Percentiles rank a stretch among this genome's conserved stretches.
Conservation (phyloP, 2,797 vertebrate species). For the Halcyon leucocephala region DNA sequence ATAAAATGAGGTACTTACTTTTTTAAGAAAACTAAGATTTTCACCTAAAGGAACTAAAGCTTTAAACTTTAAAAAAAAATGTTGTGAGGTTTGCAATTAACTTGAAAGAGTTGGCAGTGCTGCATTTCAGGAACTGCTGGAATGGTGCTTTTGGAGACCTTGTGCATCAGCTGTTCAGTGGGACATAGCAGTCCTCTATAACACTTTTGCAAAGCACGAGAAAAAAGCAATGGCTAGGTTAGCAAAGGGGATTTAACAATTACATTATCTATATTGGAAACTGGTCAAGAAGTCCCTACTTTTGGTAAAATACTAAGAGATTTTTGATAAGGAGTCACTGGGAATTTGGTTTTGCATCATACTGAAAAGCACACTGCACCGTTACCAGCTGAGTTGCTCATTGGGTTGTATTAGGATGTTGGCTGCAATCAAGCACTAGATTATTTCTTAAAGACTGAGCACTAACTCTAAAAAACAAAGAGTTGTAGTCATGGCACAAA, state of each 20-base stretch:
- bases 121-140: neutral
- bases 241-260: neutral
- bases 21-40: neutral
- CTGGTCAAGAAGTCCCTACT: neutral
- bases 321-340: neutral
- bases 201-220: neutral
- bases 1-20: neutral
- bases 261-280: neutral
- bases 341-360: neutral
- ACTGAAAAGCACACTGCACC: neutral
- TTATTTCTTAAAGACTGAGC: neutral
- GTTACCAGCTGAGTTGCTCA: neutral
- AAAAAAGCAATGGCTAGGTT: neutral
- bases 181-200: neutral
- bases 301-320: neutral
- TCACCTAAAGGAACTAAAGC: neutral
- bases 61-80: neutral
- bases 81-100: neutral
- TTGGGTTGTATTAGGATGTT: neutral
- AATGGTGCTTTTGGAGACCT: neutral
- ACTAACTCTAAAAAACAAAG: neutral
- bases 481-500: neutral
- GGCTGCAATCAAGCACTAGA: neutral
- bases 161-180: neutral
- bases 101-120: neutral